Evolutionary conservation across 2,888 invertebrate genomes (phyloP), one percentile per base, ranked within the genome.

Genomic region (Dendrolimus houi): DNA sequence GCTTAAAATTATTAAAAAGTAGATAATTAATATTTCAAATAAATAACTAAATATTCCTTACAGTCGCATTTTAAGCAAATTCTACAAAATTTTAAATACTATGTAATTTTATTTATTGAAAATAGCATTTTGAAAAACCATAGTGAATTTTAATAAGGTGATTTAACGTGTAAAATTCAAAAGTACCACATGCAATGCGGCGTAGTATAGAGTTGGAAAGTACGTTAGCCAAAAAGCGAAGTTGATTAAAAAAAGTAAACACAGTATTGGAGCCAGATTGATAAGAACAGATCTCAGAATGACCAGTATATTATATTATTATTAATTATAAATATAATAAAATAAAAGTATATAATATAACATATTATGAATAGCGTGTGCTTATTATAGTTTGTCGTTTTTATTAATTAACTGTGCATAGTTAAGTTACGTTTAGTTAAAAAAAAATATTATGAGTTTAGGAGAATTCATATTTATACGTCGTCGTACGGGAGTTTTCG

Each of bases 281-380:
- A 79, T 79, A 77, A 77, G 78, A 71, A 76, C 81, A 85, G 88
- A 89, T 89, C 88, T 89, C 88, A 87, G 81, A 84, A 82, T 71
- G 88, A 89, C 88, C 88, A 87, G 88, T 89, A 87, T 87, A 83
- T 71, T 73, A 72, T 74, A 74, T 72, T 72, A 69, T 68, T 64
- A 60, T 64, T 60, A 72, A 68, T 29, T 64, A 47, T 70, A 62
- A 59, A 67, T 68, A 67, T 67, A 71, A 69, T 67, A 75, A 66
- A 66, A 67, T 69, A 69, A 62, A 59, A 62, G 60, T 62, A 62
- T 63, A 60, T 56, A 60, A 63, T 61, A 62, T 62, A 61, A 54
- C 63, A 65, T 62, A 65, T 66, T 65, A 62, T 63, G 61, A 62
- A 68, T 76, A 79, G 75, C 69, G 74, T 75, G 77, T 77, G 75